Percentiles rank a stretch among this genome's conserved stretches.
Evolutionary conservation across 2,888 invertebrate species (phyloP).

Genomic region (Erannis defoliaria): DNA sequence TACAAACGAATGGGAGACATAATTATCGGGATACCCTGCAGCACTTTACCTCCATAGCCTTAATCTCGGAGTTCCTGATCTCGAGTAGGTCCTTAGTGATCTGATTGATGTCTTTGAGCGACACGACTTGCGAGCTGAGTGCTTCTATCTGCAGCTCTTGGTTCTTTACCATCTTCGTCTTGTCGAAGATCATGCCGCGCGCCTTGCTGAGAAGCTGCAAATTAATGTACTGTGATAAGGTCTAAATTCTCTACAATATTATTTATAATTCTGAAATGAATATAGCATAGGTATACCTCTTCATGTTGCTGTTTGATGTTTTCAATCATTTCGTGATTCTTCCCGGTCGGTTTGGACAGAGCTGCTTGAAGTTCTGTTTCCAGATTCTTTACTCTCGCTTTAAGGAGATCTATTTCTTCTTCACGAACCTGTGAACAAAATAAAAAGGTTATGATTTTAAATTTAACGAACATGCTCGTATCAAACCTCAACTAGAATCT

Average conservation of each 20-base stretch:
- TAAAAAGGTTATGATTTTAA: neutral
- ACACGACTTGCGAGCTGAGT: conserved; percentile 89
- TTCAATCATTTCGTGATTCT: conserved; percentile 82
- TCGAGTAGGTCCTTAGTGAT: conserved; percentile 93
- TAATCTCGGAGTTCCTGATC: conserved; percentile 92
- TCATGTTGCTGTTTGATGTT: conserved; percentile 83
- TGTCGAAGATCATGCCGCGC: conserved; percentile 90
- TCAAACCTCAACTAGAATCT: no score
- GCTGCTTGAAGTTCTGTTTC: conserved; percentile 82
- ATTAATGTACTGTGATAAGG: conserved; percentile 9
- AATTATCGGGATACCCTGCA: neutral
- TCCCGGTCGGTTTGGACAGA: conserved; percentile 76
- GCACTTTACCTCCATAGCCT: conserved; percentile 88
- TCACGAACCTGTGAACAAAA: conserved; percentile 71
- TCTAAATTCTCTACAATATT: no score
- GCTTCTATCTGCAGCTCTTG: conserved; percentile 93
- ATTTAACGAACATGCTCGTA: no score
- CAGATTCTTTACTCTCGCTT: conserved; percentile 77
- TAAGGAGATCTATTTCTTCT: conserved; percentile 83
- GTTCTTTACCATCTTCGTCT: conserved; percentile 91
- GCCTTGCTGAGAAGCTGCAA: conserved; percentile 88
- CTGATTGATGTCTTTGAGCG: conserved; percentile 92
- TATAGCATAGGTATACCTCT: conserved; percentile 62
- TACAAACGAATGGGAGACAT: neutral
- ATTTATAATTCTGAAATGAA: neutral